Percentiles rank a stretch among this genome's conserved stretches.
Evolutionary conservation across 2,113 vertebrate species (phyloP).

Genomic region (Tenebrosternarchus preto): DNA sequence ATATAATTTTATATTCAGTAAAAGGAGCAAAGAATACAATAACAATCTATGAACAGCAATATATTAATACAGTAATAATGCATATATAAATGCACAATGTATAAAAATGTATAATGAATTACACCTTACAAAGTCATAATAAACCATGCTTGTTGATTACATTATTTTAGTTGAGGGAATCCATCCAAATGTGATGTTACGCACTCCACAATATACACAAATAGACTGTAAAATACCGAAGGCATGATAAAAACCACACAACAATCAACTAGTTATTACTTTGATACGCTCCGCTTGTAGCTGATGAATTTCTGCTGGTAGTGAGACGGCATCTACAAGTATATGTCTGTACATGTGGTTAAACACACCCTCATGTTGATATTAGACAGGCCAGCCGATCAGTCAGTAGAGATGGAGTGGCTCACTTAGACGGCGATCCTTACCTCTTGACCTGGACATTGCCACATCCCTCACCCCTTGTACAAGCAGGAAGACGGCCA

Average conservation of each 20-base stretch:
- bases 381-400: too few relatives aligned
- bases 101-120: not conserved
- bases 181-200: not conserved
- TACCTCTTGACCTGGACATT: slow-evolving; percentile 81
- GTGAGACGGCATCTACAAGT: not conserved
- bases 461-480: slow-evolving; percentile 79
- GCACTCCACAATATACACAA: not conserved
- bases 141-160: too few relatives aligned
- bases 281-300: not conserved
- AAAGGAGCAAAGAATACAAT: not conserved
- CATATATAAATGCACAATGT: not conserved
- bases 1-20: not conserved
- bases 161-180: not conserved
- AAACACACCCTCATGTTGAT: too few relatives aligned
- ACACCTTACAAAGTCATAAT: not conserved
- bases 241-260: not conserved
- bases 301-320: not conserved
- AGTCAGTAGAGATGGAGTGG: too few relatives aligned
- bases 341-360: not conserved
- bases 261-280: not conserved
- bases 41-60: not conserved
- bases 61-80: too few relatives aligned
- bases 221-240: too few relatives aligned
- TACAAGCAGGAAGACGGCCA: slow-evolving; percentile 76
- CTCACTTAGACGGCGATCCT: slow-evolving; percentile 17